phyloP scores from a whole-genome alignment of 2,888 invertebrate genomes.

The Nymphalis polychloros region DNA sequence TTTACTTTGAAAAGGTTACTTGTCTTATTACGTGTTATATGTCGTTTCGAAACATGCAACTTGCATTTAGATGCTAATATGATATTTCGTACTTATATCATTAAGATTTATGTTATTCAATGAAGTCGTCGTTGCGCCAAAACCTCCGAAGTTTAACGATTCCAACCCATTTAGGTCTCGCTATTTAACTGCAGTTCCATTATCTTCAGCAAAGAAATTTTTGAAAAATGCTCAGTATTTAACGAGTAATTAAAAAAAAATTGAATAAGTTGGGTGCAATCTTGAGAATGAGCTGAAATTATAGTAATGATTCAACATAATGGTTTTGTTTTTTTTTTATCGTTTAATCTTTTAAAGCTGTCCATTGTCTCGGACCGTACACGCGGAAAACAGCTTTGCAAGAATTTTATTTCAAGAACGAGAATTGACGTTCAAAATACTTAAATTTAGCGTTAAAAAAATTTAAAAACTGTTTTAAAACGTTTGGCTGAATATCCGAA shows the following conservation, averaged over 20 bases:
- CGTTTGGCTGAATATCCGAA: background rate
- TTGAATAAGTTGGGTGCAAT: conserved; percentile 38
- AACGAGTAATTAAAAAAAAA: conserved; percentile 48
- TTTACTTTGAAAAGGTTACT: conserved; percentile 1
- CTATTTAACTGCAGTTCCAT: conserved; percentile 7
- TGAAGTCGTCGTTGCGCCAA: background rate
- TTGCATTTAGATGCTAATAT: background rate
- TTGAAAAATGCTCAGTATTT: conserved; percentile 9
- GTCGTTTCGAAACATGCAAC: background rate
- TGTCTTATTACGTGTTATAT: background rate
- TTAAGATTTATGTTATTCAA: background rate
- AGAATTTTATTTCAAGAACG: background rate
- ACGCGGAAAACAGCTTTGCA: conserved; percentile 16
- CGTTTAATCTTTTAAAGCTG: conserved; percentile 25
- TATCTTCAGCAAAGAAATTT: conserved; percentile 3
- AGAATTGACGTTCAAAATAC: background rate
- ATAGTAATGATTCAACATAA: conserved; percentile 37
- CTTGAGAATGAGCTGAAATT: conserved; percentile 44
- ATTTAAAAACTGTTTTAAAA: background rate
- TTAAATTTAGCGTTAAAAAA: background rate
- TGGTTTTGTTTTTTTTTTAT: conserved; percentile 34
- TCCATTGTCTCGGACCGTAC: conserved; percentile 22
- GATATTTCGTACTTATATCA: background rate
- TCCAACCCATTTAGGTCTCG: background rate
- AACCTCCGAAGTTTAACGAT: conserved; percentile 7